Evolutionary conservation across 2,888 invertebrate genomes (phyloP).

Genomic region (Drosophila siamana): DNA sequence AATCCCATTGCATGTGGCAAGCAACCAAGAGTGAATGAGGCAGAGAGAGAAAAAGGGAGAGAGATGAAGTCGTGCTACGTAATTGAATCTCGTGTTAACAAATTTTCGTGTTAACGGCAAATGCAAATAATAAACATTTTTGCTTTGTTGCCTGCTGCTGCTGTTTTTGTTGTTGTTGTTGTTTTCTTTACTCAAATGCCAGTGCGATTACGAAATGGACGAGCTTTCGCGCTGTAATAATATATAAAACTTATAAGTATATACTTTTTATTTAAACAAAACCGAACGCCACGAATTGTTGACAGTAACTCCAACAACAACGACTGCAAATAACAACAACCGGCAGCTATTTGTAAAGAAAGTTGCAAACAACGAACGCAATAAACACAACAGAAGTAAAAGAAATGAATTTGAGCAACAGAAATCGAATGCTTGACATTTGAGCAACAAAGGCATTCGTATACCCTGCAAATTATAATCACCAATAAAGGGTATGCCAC

Average conservation of each 20-base stretch:
- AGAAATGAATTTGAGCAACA: constrained; percentile 23
- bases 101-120: constrained; percentile 62
- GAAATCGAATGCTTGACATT: constrained; percentile 61
- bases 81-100: constrained; percentile 56
- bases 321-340: not conserved
- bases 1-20: constrained; percentile 41
- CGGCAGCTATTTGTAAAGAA: constrained; percentile 48
- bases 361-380: constrained; percentile 30
- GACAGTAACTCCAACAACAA: constrained; percentile 16
- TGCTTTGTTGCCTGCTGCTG: not conserved
- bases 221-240: constrained; percentile 34
- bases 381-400: not conserved
- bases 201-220: constrained; percentile 47
- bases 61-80: constrained; percentile 33
- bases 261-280: constrained; percentile 61
- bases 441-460: constrained; percentile 29
- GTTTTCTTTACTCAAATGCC: constrained; percentile 6
- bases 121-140: constrained; percentile 54
- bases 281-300: constrained; percentile 12
- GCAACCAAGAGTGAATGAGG: constrained; percentile 2
- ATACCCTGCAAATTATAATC: constrained; percentile 5
- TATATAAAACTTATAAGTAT: constrained; percentile 41
- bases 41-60: not conserved
- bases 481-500: not conserved
- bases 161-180: not conserved